Percentiles rank a stretch among this genome's conserved stretches.
These are phyloP conservation scores for Scotopteryx bipunctaria DNA, from an alignment of 2,888 invertebrate species.

Conservation along the genomic window DNA sequence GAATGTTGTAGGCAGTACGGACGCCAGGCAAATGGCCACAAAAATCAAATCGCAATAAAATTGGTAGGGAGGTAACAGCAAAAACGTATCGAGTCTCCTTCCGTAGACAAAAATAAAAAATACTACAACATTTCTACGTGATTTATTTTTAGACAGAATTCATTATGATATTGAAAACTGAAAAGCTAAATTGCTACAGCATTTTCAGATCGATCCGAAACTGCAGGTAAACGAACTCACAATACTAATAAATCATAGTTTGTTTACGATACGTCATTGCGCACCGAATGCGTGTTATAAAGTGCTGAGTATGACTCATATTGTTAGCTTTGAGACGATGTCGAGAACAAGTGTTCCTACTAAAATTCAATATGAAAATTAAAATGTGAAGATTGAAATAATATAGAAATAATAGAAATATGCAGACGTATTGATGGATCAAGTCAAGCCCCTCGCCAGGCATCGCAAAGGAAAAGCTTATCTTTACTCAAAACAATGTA, in stretches of 20 bases:
- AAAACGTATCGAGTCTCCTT: too few relatives aligned
- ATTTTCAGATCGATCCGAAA: background rate
- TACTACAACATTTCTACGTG: too few relatives aligned
- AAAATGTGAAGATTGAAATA: too few relatives aligned
- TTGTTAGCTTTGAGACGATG: background rate
- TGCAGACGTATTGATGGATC: background rate
- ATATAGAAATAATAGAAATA: background rate
- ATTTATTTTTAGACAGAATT: background rate
- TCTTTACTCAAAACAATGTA: background rate
- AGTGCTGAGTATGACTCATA: background rate
- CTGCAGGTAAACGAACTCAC: slow-evolving; percentile 31
- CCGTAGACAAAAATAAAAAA: too few relatives aligned
- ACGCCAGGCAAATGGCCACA: background rate
- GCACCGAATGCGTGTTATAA: slow-evolving; percentile 7
- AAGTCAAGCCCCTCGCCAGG: background rate
- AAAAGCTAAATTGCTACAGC: background rate
- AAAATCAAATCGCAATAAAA: too few relatives aligned
- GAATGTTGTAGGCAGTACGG: background rate
- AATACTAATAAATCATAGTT: slow-evolving; percentile 26
- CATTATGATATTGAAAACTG: background rate
- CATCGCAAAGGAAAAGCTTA: background rate
- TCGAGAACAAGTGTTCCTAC: background rate
- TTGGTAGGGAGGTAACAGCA: too few relatives aligned
- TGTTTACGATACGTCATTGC: slow-evolving; percentile 28
- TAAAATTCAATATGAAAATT: background rate